Percentiles rank a stretch among this genome's conserved stretches.
phyloP scores from a whole-genome alignment of 1,140 invertebrate species.

The Macrobrachium rosenbergii region DNA sequence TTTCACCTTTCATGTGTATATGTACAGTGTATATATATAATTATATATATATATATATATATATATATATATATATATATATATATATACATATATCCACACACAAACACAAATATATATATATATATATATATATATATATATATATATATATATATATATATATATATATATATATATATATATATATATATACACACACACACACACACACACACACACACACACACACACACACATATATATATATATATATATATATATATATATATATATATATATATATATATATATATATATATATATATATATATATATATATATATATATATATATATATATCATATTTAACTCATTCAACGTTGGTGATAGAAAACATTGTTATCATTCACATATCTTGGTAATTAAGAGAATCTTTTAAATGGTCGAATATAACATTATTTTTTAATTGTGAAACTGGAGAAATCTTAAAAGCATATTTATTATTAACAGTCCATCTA shows the following conservation, averaged over 20 bases:
- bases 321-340: too few relatives aligned
- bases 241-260: constrained; percentile 25
- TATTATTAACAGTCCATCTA: too few relatives aligned
- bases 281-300: constrained; percentile 18
- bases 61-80: neutral
- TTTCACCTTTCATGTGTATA: neutral
- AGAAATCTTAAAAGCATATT: too few relatives aligned
- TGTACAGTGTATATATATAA: neutral
- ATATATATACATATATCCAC: neutral
- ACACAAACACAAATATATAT: neutral
- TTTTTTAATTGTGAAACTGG: too few relatives aligned
- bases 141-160: neutral
- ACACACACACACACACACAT: neutral
- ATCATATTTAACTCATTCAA: too few relatives aligned
- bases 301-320: neutral
- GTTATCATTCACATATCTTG: too few relatives aligned
- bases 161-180: neutral
- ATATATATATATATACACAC: neutral
- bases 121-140: neutral
- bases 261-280: constrained; percentile 28
- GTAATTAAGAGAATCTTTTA: too few relatives aligned
- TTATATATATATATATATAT: neutral
- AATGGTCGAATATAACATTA: too few relatives aligned
- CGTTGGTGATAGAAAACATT: too few relatives aligned
- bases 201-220: neutral